These are phyloP conservation scores for Sorex araneus DNA, from an alignment of 2,113 vertebrate species.

Conservation along the genomic window DNA sequence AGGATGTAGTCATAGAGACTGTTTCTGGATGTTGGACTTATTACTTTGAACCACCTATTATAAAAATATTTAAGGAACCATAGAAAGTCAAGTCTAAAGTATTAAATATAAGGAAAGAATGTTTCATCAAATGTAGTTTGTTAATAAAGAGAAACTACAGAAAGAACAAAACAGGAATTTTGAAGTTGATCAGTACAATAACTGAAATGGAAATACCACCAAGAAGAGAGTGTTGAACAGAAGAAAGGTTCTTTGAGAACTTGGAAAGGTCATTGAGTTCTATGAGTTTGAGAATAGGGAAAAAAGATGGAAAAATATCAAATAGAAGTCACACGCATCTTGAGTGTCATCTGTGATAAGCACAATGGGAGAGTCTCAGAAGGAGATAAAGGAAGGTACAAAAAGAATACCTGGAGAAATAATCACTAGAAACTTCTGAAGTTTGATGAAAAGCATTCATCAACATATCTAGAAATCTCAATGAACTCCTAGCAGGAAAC, in stretches of 20 bases:
- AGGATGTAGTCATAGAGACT: not conserved
- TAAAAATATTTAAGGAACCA: conserved; percentile 4
- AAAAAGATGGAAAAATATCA: not conserved
- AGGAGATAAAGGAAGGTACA: not conserved
- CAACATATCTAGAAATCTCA: not conserved
- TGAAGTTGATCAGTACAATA: not conserved
- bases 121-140: not conserved
- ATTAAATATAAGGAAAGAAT: not conserved
- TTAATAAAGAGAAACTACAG: conserved; percentile 1
- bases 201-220: conserved; percentile 17
- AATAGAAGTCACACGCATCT: not conserved
- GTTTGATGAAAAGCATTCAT: conserved; percentile 10
- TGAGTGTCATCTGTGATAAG: no score
- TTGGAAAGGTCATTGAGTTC: not conserved
- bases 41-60: not conserved
- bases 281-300: not conserved
- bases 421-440: not conserved
- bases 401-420: conserved; percentile 25
- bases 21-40: not conserved
- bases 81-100: not conserved
- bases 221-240: not conserved
- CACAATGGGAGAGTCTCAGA: not conserved
- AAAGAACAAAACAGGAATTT: not conserved
- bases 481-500: not conserved
- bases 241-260: conserved; percentile 47